Percentiles rank a stretch among this genome's conserved stretches.
phyloP scores from a whole-genome alignment of 2,888 invertebrate genomes.

The Athalia cordata region DNA sequence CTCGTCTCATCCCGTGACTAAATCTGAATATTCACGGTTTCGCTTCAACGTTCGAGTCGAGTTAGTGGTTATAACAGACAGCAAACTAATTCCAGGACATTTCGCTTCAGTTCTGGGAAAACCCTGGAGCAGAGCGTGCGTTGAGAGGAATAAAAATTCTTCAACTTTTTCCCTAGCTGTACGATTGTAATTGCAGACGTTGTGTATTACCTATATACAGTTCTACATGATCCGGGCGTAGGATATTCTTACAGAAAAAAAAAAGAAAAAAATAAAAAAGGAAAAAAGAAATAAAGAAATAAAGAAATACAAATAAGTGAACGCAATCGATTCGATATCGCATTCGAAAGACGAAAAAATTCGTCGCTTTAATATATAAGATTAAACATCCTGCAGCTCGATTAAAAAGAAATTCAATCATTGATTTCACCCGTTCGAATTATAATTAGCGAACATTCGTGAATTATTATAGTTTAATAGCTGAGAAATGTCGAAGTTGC shows the following conservation, averaged over 20 bases:
- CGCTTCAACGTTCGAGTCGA: neutral
- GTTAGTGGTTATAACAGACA: neutral
- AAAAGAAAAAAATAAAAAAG: too few relatives aligned
- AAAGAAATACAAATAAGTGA: too few relatives aligned
- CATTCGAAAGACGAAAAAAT: too few relatives aligned
- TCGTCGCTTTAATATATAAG: too few relatives aligned
- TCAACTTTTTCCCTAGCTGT: neutral
- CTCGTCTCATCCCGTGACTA: conserved; percentile 14
- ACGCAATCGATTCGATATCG: too few relatives aligned
- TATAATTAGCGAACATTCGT: neutral
- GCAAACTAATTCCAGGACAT: conserved; percentile 20
- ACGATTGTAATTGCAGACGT: too few relatives aligned
- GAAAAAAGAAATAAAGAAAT: too few relatives aligned
- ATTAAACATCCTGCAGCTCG: neutral
- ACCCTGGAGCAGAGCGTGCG: neutral
- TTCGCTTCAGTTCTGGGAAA: conserved; percentile 26
- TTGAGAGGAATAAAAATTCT: neutral
- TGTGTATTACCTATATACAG: too few relatives aligned
- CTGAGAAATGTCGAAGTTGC: too few relatives aligned
- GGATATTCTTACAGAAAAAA: too few relatives aligned
- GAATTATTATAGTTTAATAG: too few relatives aligned
- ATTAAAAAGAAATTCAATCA: neutral
- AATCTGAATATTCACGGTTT: conserved; percentile 37
- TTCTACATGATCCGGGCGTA: too few relatives aligned
- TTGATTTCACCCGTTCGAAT: neutral